A percentile compares a stretch with the other conserved stretches of the same genome.
These are phyloP conservation scores for Cyanoramphus novaezelandiae DNA, from an alignment of 2,113 vertebrate genomes.

Conservation along the genomic window DNA sequence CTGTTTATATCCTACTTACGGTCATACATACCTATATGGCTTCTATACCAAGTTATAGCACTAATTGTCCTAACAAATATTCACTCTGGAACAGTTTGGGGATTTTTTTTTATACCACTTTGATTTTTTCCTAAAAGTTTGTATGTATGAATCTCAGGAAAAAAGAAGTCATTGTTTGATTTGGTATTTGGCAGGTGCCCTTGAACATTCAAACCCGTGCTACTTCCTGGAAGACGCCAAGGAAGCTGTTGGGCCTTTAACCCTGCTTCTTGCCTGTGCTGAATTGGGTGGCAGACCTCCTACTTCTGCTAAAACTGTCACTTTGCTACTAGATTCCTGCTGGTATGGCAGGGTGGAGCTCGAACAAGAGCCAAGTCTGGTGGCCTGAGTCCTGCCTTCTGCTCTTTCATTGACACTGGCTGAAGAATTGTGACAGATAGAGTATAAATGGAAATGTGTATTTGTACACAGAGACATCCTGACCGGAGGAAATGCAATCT, in stretches of 20 bases:
- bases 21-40: neutral
- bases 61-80: neutral
- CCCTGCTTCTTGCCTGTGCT: neutral
- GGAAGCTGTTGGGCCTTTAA: neutral
- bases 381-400: neutral
- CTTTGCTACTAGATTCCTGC: constrained; percentile 51
- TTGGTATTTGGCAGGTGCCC: neutral
- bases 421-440: constrained; percentile 15
- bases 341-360: neutral
- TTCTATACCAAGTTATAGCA: neutral
- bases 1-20: neutral
- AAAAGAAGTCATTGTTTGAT: neutral
- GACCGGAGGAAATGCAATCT: constrained; percentile 7
- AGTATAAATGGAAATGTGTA: constrained; percentile 11
- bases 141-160: neutral
- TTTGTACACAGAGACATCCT: constrained; percentile 18
- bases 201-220: neutral
- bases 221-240: neutral
- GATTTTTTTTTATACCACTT: neutral
- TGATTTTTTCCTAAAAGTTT: neutral
- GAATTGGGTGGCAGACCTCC: neutral
- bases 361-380: neutral
- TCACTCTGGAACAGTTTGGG: neutral
- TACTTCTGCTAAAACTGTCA: constrained; percentile 35
- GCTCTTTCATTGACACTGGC: neutral